Conservation (phyloP, 1,140 invertebrate species). For the Drosophila subpulchrella region DNA sequence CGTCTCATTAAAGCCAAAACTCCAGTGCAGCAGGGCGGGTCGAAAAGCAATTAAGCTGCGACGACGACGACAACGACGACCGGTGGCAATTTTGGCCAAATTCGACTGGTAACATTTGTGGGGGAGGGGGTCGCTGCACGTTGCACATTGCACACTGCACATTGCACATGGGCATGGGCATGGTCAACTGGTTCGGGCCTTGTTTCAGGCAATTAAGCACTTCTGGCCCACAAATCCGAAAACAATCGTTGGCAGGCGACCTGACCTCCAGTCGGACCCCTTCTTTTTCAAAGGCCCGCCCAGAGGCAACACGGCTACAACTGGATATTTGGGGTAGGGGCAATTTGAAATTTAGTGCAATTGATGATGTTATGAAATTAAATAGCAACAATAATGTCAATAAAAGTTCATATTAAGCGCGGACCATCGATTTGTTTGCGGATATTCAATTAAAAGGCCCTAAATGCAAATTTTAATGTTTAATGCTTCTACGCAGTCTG, state of each 20-base stretch:
- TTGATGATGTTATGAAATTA: conserved; percentile 10
- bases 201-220: conserved; percentile 44
- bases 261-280: conserved; percentile 3
- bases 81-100: conserved; percentile 66
- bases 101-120: conserved; percentile 31
- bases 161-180: conserved; percentile 43
- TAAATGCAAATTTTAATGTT: not conserved
- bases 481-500: not conserved
- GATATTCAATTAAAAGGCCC: not conserved
- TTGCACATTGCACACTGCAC: conserved; percentile 17
- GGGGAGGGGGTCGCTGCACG: not conserved
- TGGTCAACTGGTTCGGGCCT: conserved; percentile 56
- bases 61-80: conserved; percentile 20
- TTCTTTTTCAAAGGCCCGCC: conserved; percentile 7
- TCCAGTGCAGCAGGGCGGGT: conserved; percentile 25
- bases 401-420: not conserved
- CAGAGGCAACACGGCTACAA: not conserved
- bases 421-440: too few species aligned
- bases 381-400: not conserved
- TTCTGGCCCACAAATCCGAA: conserved; percentile 43
- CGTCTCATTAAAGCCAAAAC: conserved; percentile 55
- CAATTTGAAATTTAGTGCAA: not conserved
- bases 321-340: not conserved
- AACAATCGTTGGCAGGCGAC: conserved; percentile 21
- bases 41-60: conserved; percentile 64